Base-by-base conservation (phyloP, 2,113 vertebrate species). In the Glareola pratincola region DNA sequence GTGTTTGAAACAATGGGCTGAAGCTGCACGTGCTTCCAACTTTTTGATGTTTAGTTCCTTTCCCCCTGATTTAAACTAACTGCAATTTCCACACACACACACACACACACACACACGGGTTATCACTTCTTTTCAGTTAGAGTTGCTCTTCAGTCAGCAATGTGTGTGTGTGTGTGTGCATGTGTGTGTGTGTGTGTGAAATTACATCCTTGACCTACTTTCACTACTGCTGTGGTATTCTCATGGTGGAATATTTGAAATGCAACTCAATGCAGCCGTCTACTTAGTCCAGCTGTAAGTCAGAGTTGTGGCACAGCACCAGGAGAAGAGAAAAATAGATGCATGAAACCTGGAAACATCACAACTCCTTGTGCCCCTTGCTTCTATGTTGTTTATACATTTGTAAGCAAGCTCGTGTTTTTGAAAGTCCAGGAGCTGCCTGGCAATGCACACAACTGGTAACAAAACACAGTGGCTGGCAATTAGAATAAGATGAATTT, bases 1-100 rank as follows among this genome's bases (percentile, higher is more conserved):
- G 19, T 26, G 41, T 85, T 64, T 90, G 64, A 91, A 96, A 97
- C 94, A 95, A 94, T 78, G 56, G 69, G 45, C 63, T 93, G 69
- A 87, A 90, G 59, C 24, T 78, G 37, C 50, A 85, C 12, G 2
- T 48, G 4, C 53, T 89, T 94, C 91, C 85, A 84, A 62, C 50
- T 93, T 91, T 72, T 83, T 92, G 59, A 41, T 88, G 51, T 62
- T 78, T 79, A 88, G 63, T 92, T 95, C 59, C 71, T 93, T 97
- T 83, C 20, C 29, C 37, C 29, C 37, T 77, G 14, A 36, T 93
- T 89, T 94, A 92, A 96, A 94, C 41, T 76, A 88, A n/a, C 43
- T 51, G 36, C 50, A 69, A 16, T 63, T 78, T 85, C 74, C 54
- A n/a, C n/a, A n/a, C n/a, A n/a, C n/a, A n/a, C n/a, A n/a, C n/a